Conservation (phyloP, 2,797 vertebrate species). For the Cryptoprocta ferox region DNA sequence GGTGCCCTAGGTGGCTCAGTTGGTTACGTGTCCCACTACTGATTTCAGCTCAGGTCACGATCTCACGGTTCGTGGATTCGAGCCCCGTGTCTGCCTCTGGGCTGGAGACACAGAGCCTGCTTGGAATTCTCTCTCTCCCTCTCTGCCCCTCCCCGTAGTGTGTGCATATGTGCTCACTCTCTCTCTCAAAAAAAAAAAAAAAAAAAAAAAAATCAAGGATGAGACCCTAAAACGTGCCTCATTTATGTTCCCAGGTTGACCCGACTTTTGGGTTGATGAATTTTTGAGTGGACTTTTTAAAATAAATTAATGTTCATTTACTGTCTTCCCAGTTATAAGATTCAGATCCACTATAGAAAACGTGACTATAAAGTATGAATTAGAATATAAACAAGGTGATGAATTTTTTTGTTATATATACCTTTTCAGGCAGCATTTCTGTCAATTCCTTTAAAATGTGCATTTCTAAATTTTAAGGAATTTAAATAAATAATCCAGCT, state of each 20-base stretch:
- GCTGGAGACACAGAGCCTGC: too few relatives aligned
- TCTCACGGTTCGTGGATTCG: too few relatives aligned
- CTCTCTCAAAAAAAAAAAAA: too few relatives aligned
- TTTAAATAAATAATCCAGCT: background rate
- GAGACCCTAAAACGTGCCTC: background rate
- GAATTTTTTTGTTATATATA: constrained; percentile 9
- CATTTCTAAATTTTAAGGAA: constrained; percentile 34
- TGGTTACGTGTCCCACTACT: too few relatives aligned
- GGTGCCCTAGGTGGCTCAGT: too few relatives aligned
- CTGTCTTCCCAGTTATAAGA: background rate
- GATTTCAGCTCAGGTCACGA: too few relatives aligned
- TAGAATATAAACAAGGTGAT: background rate
- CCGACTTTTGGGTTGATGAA: background rate
- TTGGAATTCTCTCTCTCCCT: too few relatives aligned
- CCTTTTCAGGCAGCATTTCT: background rate
- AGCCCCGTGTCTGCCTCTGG: too few relatives aligned
- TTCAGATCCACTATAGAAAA: background rate
- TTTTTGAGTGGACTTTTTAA: constrained; percentile 30
- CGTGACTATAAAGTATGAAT: background rate
- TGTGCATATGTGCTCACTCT: too few relatives aligned
- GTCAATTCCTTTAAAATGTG: background rate
- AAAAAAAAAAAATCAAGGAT: background rate
- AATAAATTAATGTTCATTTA: constrained; percentile 17
- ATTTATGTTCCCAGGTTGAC: background rate
- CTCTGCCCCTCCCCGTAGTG: too few relatives aligned